Conservation (phyloP, 2,888 invertebrate genomes). For the Synanthedon myopaeformis region DNA sequence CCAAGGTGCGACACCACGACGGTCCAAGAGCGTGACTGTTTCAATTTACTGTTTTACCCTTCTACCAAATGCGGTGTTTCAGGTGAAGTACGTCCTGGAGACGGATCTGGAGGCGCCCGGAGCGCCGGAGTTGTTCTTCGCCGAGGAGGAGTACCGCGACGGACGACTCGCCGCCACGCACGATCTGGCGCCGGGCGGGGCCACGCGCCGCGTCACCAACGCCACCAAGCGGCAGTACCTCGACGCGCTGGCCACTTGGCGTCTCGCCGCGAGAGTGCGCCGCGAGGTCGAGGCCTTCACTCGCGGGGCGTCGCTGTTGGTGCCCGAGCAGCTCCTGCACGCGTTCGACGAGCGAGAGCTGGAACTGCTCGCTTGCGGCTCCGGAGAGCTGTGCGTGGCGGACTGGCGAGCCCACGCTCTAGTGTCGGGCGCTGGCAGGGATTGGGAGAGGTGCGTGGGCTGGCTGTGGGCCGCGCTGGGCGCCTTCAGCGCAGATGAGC, state of each 20-base stretch:
- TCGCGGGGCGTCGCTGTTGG: slow-evolving; percentile 89
- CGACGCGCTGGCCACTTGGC: slow-evolving; percentile 90
- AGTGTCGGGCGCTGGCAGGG: slow-evolving; percentile 82
- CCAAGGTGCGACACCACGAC: slow-evolving; percentile 76
- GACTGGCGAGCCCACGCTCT: slow-evolving; percentile 92
- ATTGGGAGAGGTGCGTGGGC: slow-evolving; percentile 85
- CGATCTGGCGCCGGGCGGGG: slow-evolving; percentile 87
- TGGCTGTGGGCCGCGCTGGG: slow-evolving; percentile 94
- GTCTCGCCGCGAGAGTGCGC: slow-evolving; percentile 83
- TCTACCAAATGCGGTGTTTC: no score
- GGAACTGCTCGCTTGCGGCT: slow-evolving; percentile 93
- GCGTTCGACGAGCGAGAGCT: slow-evolving; percentile 97
- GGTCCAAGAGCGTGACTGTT: no score
- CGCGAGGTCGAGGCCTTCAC: slow-evolving; percentile 90
- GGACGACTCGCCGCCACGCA: slow-evolving; percentile 83
- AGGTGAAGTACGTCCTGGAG: slow-evolving; percentile 89
- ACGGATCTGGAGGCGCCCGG: slow-evolving; percentile 82
- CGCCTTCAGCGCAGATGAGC: slow-evolving; percentile 89
- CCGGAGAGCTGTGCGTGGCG: slow-evolving; percentile 89
- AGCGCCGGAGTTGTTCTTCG: slow-evolving; percentile 85
- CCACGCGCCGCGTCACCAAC: slow-evolving; percentile 74
- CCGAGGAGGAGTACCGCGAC: slow-evolving; percentile 87
- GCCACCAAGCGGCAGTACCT: slow-evolving; percentile 84
- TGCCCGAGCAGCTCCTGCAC: slow-evolving; percentile 92
- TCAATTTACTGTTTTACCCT: no score